Evolutionary conservation across 2,888 invertebrate species (phyloP), one percentile per base, ranked within the genome.

Genomic region (Julus scanicus): DNA sequence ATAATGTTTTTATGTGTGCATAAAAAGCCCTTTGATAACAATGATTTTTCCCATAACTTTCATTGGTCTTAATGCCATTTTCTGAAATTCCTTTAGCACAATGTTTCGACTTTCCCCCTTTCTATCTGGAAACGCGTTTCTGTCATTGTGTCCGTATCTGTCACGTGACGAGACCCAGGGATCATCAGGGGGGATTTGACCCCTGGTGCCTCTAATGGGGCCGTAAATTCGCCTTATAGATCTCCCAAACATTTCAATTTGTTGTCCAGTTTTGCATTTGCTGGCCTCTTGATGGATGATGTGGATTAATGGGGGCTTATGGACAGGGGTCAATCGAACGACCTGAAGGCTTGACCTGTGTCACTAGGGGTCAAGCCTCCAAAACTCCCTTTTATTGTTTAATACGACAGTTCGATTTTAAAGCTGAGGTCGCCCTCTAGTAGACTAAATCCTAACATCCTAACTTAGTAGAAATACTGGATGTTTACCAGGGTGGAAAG

Each of bases 151-250:
- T 29, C 29, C 29, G 29, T 29, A 29, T 29, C 29, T 29, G 29
- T 5, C 71, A 71, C 71, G 71, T 71, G 71, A 71, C 71, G 71
- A 37, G 29, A 29, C 71, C 20, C 3, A 13, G 71, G 71, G 71
- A 29, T 71, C 71, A 71, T 4, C 71, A 2, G 9, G 71, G 29
- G 71, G 29, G 20, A 0, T 1, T 29, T 71, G 71, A 71, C 71
- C 71, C n/a, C 2, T 71, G 71, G 71, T 29, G 71, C 29, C 29
- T 8, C 71, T 71, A 71, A 71, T 71, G 71, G 71, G 71, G 71
- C 71, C 71, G 13, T 71, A 71, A 71, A 71, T 71, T 71, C 71
- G 71, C 71, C 17, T 71, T 71, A 37, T 71, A 17, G 11, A 71
- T 29, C 20, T n/a, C 20, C 29, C 71, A 29, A 29, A 71, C 71